Evolutionary conservation across 2,888 invertebrate species (phyloP).

Genomic region (Rotaria socialis): DNA sequence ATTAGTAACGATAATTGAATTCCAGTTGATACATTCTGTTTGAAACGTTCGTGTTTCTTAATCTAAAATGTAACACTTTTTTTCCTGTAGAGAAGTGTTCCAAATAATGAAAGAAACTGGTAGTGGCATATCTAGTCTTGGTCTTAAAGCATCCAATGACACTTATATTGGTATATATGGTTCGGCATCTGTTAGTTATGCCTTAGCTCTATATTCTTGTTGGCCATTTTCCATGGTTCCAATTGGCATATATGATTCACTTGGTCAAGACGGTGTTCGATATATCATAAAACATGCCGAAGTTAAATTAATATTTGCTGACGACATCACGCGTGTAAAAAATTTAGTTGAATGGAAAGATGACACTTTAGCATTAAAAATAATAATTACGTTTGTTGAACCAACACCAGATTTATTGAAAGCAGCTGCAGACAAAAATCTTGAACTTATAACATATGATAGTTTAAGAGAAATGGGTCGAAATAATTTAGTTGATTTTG

Average conservation of each 20-base stretch:
- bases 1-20: too few species aligned
- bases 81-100: constrained; percentile 51
- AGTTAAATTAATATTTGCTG: constrained; percentile 78
- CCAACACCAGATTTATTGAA: constrained; percentile 74
- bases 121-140: constrained; percentile 76
- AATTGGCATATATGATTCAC: constrained; percentile 43
- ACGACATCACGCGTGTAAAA: constrained; percentile 81
- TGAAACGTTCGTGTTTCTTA: too few species aligned
- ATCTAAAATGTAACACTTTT: background rate
- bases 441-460: constrained; percentile 74
- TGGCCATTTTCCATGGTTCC: constrained; percentile 44
- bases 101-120: constrained; percentile 76
- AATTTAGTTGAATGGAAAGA: constrained; percentile 73
- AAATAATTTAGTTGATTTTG: constrained; percentile 49
- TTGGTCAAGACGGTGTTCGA: constrained; percentile 42
- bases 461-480: constrained; percentile 66
- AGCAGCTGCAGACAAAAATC: constrained; percentile 75
- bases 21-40: too few species aligned
- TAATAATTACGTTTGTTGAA: constrained; percentile 74
- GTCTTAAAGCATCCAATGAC: constrained; percentile 62
- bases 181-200: constrained; percentile 77
- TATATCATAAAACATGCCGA: constrained; percentile 62
- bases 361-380: constrained; percentile 70
- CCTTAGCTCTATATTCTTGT: constrained; percentile 33
- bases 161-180: constrained; percentile 85